phyloP scores from a whole-genome alignment of 2,888 invertebrate genomes.

The Rhingia campestris region DNA sequence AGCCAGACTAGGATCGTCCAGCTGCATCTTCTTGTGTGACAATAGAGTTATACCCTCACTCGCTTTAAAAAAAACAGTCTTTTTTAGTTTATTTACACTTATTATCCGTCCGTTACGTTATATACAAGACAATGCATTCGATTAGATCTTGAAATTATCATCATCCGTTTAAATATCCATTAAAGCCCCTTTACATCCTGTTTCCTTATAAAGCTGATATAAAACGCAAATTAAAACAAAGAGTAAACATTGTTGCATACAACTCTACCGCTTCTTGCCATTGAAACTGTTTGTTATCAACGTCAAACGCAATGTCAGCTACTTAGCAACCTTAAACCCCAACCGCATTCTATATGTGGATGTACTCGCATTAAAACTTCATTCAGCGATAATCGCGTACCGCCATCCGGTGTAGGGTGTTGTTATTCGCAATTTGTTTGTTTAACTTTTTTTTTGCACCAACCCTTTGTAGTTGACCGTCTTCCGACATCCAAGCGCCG shows the following conservation, averaged over 20 bases:
- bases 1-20: too few species aligned
- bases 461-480: slow-evolving; percentile 49
- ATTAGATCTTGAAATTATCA: too few species aligned
- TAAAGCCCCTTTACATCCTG: too few species aligned
- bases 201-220: too few species aligned
- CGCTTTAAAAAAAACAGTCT: too few species aligned
- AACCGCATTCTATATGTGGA: slow-evolving; percentile 25
- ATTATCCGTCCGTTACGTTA: too few species aligned
- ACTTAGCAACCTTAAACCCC: slow-evolving; percentile 30
- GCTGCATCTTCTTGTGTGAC: too few species aligned
- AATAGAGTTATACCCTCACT: too few species aligned
- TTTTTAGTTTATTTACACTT: too few species aligned
- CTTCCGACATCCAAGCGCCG: slow-evolving; percentile 64
- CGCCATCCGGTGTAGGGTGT: slow-evolving; percentile 71
- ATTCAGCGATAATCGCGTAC: slow-evolving; percentile 63
- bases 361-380: slow-evolving; percentile 46
- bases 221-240: not conserved
- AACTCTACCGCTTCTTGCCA: slow-evolving; percentile 16
- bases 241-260: not conserved
- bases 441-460: slow-evolving; percentile 5
- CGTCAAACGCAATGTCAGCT: slow-evolving; percentile 30
- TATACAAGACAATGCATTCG: too few species aligned
- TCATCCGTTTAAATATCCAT: too few species aligned
- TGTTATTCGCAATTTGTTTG: slow-evolving; percentile 16
- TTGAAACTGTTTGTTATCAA: slow-evolving; percentile 54